Conservation (phyloP, 2,797 vertebrate genomes). For the Poeciliopsis infans region DNA sequence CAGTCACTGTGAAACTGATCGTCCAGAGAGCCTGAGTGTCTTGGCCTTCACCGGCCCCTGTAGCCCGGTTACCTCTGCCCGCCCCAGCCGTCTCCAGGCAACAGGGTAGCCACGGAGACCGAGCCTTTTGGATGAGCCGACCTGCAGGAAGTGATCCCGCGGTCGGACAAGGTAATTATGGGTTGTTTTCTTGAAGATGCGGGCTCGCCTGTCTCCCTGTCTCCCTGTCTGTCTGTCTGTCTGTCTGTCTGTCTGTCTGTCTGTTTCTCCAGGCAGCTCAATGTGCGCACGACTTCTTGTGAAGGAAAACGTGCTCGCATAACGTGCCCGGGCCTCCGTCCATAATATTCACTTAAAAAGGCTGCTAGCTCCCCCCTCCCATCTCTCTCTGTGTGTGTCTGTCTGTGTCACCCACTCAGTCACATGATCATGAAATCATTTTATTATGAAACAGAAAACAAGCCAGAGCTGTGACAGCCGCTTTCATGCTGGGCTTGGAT, state of each 20-base stretch:
- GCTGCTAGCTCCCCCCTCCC: not conserved
- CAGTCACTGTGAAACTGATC: not conserved
- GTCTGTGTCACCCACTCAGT: slow-evolving; percentile 51
- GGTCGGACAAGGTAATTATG: slow-evolving; percentile 66
- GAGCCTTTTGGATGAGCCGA: slow-evolving; percentile 48
- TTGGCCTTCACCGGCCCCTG: slow-evolving; percentile 27
- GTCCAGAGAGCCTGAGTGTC: not conserved
- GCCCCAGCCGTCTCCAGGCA: slow-evolving; percentile 72
- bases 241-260: too few relatives aligned
- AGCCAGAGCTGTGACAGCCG: slow-evolving; percentile 49
- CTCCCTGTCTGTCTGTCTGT: not conserved
- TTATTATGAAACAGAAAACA: slow-evolving; percentile 50
- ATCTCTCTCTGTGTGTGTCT: not conserved
- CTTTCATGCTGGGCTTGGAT: slow-evolving; percentile 50
- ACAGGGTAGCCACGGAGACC: slow-evolving; percentile 77
- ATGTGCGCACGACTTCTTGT: slow-evolving; percentile 28
- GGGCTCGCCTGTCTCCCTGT: slow-evolving; percentile 25
- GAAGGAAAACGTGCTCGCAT: slow-evolving; percentile 24
- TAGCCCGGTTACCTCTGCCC: slow-evolving; percentile 48
- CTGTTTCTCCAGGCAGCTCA: slow-evolving; percentile 18
- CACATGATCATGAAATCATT: slow-evolving; percentile 47
- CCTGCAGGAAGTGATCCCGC: slow-evolving; percentile 63
- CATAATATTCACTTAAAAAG: slow-evolving; percentile 8
- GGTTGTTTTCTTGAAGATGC: slow-evolving; percentile 58
- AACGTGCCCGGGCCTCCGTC: slow-evolving; percentile 34